phyloP scores from a whole-genome alignment of 2,888 invertebrate genomes.

The Amphipoea oculea region DNA sequence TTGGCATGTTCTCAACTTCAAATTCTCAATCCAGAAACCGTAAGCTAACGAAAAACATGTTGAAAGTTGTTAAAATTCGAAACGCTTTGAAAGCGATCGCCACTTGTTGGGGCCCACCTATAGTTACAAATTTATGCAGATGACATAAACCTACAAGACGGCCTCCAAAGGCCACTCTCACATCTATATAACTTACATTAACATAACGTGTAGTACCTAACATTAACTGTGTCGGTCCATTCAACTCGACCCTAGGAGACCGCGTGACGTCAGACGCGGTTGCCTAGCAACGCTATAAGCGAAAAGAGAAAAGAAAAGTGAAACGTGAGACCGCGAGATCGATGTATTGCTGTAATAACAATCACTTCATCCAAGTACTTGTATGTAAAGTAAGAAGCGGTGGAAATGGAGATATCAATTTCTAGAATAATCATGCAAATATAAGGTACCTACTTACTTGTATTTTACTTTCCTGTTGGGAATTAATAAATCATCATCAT shows the following conservation, averaged over 20 bases:
- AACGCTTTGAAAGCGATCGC: neutral
- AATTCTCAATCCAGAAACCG: too few relatives aligned
- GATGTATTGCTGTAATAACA: slow-evolving; percentile 63
- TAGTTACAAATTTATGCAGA: neutral
- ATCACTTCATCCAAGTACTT: slow-evolving; percentile 59
- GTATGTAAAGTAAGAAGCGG: neutral
- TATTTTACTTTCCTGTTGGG: neutral
- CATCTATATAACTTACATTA: neutral
- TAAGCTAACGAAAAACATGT: too few relatives aligned
- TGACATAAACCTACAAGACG: neutral
- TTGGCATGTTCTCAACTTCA: too few relatives aligned
- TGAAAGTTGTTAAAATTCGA: neutral
- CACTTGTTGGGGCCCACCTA: neutral
- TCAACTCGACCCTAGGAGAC: slow-evolving; percentile 67
- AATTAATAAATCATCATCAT: neutral
- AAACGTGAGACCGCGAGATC: slow-evolving; percentile 74
- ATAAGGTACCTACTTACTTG: neutral
- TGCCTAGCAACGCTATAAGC: slow-evolving; percentile 56
- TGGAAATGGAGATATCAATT: neutral
- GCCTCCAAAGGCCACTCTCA: slow-evolving; percentile 12
- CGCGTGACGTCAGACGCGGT: slow-evolving; percentile 64
- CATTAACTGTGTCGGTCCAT: slow-evolving; percentile 14
- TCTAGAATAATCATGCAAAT: slow-evolving; percentile 10
- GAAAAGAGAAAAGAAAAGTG: slow-evolving; percentile 82
- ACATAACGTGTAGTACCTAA: slow-evolving; percentile 26